Percentiles rank a stretch among this genome's conserved stretches.
phyloP scores from a whole-genome alignment of 2,888 invertebrate genomes.

The Argynnis bischoffii region DNA sequence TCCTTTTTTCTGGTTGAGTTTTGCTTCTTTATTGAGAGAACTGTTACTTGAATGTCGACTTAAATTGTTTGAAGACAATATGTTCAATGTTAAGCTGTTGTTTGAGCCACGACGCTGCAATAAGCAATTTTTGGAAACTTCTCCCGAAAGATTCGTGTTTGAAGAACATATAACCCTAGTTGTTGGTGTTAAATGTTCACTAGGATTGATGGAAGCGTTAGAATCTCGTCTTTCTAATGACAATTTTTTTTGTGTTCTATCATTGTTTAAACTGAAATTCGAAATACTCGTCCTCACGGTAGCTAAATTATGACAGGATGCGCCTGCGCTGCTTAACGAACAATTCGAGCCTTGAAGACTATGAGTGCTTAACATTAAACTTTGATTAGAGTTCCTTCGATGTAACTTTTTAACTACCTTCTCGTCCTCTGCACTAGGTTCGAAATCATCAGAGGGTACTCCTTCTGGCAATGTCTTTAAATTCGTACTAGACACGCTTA shows the following conservation, averaged over 20 bases:
- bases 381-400: conserved; percentile 84
- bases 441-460: conserved; percentile 86
- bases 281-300: conserved; percentile 74
- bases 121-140: conserved; percentile 83
- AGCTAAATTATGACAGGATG: conserved; percentile 71
- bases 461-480: conserved; percentile 88
- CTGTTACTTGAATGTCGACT: conserved; percentile 83
- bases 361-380: conserved; percentile 81
- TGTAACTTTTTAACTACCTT: conserved; percentile 77
- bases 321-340: conserved; percentile 70
- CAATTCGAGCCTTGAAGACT: conserved; percentile 81
- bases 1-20: conserved; percentile 83
- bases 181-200: conserved; percentile 67
- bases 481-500: conserved; percentile 86
- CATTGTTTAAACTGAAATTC: conserved; percentile 73
- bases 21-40: conserved; percentile 76
- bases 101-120: conserved; percentile 92
- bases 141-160: conserved; percentile 68
- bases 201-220: conserved; percentile 90
- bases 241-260: conserved; percentile 81
- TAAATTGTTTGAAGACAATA: conserved; percentile 77
- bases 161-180: conserved; percentile 77
- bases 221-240: conserved; percentile 92
- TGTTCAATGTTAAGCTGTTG: conserved; percentile 91
- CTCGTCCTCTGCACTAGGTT: conserved; percentile 70